phyloP scores from a whole-genome alignment of 1,140 invertebrate species.

The Fopius arisanus region DNA sequence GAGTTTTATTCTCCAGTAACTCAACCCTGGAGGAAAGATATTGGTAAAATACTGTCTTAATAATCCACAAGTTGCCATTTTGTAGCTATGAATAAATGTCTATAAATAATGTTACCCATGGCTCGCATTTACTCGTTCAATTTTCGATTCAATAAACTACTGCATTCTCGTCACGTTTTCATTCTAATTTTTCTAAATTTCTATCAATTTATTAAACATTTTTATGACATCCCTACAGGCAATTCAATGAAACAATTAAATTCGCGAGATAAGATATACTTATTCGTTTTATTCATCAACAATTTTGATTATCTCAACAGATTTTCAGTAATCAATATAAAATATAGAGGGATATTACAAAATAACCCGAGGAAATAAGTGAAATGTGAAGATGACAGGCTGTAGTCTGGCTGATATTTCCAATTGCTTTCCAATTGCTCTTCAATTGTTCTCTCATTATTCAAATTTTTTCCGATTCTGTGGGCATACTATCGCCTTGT shows the following conservation, averaged over 20 bases:
- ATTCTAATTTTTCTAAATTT: too few species aligned
- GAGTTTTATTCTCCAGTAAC: not conserved
- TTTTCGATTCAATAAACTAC: not conserved
- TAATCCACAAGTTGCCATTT: constrained; percentile 2
- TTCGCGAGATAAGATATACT: too few species aligned
- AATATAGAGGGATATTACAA: too few species aligned
- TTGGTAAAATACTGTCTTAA: not conserved
- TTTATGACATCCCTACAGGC: too few species aligned
- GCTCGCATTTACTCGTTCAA: not conserved
- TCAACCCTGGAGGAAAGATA: not conserved
- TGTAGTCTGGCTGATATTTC: not conserved
- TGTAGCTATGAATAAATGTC: constrained; percentile 19
- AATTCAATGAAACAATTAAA: too few species aligned
- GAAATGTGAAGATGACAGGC: too few species aligned
- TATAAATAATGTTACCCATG: constrained; percentile 7
- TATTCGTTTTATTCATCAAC: too few species aligned
- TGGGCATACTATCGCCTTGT: constrained; percentile 52
- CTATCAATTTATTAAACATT: too few species aligned
- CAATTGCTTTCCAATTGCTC: not conserved
- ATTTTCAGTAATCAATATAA: too few species aligned
- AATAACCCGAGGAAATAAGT: too few species aligned
- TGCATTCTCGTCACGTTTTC: too few species aligned
- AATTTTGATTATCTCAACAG: too few species aligned
- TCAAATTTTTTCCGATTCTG: constrained; percentile 53
- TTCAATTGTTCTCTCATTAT: not conserved